A percentile compares a stretch with the other conserved stretches of the same genome.
Conservation (phyloP, 92 coral and sea anemone genomes). For the Galaxea fascicularis region DNA sequence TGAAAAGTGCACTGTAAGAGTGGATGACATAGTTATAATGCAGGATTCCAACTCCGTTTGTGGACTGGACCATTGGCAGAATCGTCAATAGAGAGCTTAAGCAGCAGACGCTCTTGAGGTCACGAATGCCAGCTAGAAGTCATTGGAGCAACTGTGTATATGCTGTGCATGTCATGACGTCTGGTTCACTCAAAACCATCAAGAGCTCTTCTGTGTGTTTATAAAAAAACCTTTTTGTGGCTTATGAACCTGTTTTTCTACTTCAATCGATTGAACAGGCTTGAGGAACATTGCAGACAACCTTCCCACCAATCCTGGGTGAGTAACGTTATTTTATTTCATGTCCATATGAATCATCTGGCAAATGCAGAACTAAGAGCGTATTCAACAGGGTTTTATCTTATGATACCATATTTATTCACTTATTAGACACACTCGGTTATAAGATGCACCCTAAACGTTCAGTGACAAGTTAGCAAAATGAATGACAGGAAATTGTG, state of each 20-base stretch:
- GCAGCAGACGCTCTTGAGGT: conserved; percentile 45
- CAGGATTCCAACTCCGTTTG: background rate
- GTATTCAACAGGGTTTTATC: background rate
- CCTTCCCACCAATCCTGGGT: conserved; percentile 28
- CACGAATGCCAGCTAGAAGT: conserved; percentile 52
- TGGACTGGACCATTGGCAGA: conserved; percentile 1
- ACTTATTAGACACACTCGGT: no score
- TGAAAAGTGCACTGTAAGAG: background rate
- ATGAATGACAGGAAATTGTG: no score
- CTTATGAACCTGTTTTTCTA: background rate
- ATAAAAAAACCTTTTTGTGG: background rate
- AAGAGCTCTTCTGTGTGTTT: background rate
- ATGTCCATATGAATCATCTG: conserved; percentile 19
- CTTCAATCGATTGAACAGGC: background rate
- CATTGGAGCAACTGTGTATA: conserved; percentile 4
- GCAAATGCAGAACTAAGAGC: conserved; percentile 19
- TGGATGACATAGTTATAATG: background rate
- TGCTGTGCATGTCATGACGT: conserved; percentile 62
- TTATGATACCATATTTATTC: background rate
- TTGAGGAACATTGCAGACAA: conserved; percentile 2
- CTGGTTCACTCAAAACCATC: background rate
- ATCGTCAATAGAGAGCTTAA: background rate
- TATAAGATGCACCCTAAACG: no score
- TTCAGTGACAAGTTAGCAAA: no score
- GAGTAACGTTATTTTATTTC: conserved; percentile 14